Base-by-base conservation (phyloP, 2,113 vertebrate species). In the Megaleporinus macrocephalus region DNA sequence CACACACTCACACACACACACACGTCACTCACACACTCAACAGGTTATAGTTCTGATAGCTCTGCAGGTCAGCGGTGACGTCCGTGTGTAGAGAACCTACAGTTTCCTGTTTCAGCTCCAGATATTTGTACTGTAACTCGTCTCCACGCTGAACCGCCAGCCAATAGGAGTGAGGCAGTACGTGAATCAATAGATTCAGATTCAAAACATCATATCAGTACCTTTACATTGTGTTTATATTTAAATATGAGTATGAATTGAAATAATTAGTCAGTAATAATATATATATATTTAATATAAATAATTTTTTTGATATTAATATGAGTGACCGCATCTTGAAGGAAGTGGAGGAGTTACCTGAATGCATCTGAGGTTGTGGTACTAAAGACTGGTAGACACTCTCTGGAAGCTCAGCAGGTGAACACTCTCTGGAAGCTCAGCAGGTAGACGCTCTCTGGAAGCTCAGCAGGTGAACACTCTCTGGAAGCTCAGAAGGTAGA, bases 91-190 rank as follows among this genome's bases (percentile, higher is more conserved):
- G 11, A 65, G 18, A n/a, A 53, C 61, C 61, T n/a, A 36, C 76
- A 15, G 57, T 15, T 61, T 78, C 76, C 76, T 78, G 76, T 78
- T 16, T 59, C 51, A 77, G 53, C 75, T 27, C 24, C 12, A 76
- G 20, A 49, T 13, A 9, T 26, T 44, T n/a, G 44, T 49, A 13
- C 11, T 10, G 3, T 55, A 49, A 49, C 16, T 59, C 2, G 5
- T 61, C 22, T 22, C 26, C 7, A 24, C 57, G 10, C 53, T 0
- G 6, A 57, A 57, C 18, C 57, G 6, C 13, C 22, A 61, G n/a
- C 57, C 2, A 26, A 26, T 13, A 24, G 20, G 20, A 4, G 41
- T 44, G 10, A 7, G 41, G 9, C 4, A 44, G 9, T 44, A 44
- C 5, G 4, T 44, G 41, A 7, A 4, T 36, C 3, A 36, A 36